phyloP scores from a whole-genome alignment of 2,888 invertebrate genomes.

The Agrochola lota region DNA sequence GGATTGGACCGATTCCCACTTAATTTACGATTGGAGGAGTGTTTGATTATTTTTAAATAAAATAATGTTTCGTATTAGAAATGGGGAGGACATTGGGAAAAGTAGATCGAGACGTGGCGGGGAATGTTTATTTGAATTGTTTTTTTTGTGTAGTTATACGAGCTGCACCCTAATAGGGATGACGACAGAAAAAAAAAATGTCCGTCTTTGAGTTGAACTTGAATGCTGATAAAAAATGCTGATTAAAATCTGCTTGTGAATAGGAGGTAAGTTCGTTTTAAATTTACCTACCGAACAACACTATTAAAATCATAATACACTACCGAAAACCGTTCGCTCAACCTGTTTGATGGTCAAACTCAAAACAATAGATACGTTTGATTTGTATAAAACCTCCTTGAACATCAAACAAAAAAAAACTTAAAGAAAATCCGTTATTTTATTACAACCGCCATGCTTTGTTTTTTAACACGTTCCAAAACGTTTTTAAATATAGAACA shows the following conservation, averaged over 20 bases:
- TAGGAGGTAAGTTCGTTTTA: background rate
- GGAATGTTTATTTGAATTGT: no score
- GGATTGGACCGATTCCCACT: slow-evolving; percentile 23
- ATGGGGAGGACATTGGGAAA: slow-evolving; percentile 22
- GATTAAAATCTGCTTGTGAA: background rate
- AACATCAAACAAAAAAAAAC: slow-evolving; percentile 47
- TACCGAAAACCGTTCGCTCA: slow-evolving; percentile 15
- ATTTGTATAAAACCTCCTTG: slow-evolving; percentile 34
- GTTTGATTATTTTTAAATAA: slow-evolving; percentile 4
- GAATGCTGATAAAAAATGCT: background rate
- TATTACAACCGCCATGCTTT: slow-evolving; percentile 55
- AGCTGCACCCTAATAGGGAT: no score
- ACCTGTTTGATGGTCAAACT: slow-evolving; percentile 41
- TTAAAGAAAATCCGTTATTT: slow-evolving; percentile 52
- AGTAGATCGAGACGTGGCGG: background rate
- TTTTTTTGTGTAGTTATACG: no score
- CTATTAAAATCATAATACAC: slow-evolving; percentile 22
- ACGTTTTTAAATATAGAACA: slow-evolving; percentile 62
- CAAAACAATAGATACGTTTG: slow-evolving; percentile 31
- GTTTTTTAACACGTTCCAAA: slow-evolving; percentile 52
- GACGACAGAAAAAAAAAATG: no score
- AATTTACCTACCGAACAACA: slow-evolving; percentile 1
- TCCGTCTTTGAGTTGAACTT: no score
- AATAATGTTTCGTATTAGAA: slow-evolving; percentile 16
- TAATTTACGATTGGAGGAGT: background rate